These are phyloP conservation scores for Hydra vulgaris DNA, from an alignment of 30 jellyfish, hydroid and myxozoan species.

Conservation along the genomic window DNA sequence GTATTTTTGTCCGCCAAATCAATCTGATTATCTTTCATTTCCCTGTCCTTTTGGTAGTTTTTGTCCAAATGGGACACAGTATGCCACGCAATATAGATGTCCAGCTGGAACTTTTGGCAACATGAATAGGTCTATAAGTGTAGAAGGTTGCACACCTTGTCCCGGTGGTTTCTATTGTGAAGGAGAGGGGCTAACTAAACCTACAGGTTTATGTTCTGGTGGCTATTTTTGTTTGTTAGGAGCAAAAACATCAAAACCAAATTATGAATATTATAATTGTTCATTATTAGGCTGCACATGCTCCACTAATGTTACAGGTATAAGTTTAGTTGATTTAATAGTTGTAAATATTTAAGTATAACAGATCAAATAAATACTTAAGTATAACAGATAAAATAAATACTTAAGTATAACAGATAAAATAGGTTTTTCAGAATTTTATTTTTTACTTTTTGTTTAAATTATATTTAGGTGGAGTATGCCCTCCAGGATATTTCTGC, in stretches of 20 bases:
- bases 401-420: no score
- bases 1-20: slow-evolving; percentile 85
- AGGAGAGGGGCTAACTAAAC: slow-evolving; percentile 56
- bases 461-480: slow-evolving; percentile 67
- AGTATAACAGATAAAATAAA: no score
- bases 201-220: slow-evolving; percentile 60
- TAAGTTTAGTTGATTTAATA: background rate
- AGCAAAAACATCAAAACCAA: slow-evolving; percentile 66
- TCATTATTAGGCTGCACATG: slow-evolving; percentile 64
- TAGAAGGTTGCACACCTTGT: slow-evolving; percentile 65
- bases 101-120: slow-evolving; percentile 84
- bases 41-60: slow-evolving; percentile 89
- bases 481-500: slow-evolving; percentile 91
- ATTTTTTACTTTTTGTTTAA: no score
- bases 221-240: slow-evolving; percentile 92
- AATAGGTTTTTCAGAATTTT: no score
- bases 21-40: slow-evolving; percentile 49
- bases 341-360: no score
- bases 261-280: slow-evolving; percentile 58
- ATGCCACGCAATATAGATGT: slow-evolving; percentile 57
- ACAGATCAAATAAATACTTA: no score
- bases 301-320: slow-evolving; percentile 82
- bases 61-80: slow-evolving; percentile 84
- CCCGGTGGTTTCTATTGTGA: slow-evolving; percentile 77
- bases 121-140: slow-evolving; percentile 49